A percentile compares a stretch with the other conserved stretches of the same genome.
phyloP scores from a whole-genome alignment of 2,888 invertebrate genomes.

The Anthoptus insignis region DNA sequence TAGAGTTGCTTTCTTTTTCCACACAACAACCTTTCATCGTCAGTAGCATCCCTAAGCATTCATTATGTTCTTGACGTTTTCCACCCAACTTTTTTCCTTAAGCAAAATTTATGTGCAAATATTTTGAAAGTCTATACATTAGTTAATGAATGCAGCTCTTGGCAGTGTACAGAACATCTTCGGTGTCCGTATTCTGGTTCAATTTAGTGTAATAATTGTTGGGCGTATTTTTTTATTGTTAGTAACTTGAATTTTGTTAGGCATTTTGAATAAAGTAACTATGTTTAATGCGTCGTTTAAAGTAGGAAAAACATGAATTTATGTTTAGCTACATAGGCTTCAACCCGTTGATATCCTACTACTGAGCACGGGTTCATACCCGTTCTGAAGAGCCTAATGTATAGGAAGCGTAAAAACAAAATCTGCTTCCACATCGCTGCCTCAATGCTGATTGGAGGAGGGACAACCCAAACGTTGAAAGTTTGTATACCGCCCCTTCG shows the following conservation, averaged over 20 bases:
- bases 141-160: constrained; percentile 85
- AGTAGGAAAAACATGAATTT: too few relatives aligned
- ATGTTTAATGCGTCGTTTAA: too few relatives aligned
- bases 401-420: too few relatives aligned
- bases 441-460: too few relatives aligned
- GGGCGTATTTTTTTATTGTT: background rate
- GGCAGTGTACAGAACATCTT: constrained; percentile 71
- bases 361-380: too few relatives aligned
- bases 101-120: constrained; percentile 83
- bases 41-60: constrained; percentile 48
- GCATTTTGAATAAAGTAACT: background rate
- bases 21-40: background rate
- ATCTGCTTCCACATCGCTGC: too few relatives aligned
- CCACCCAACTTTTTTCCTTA: constrained; percentile 66
- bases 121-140: constrained; percentile 85
- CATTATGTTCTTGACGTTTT: constrained; percentile 60
- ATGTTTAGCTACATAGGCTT: too few relatives aligned
- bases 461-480: too few relatives aligned
- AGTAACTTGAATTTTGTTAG: background rate
- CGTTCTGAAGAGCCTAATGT: too few relatives aligned
- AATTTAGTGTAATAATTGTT: background rate
- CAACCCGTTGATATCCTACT: too few relatives aligned
- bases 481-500: too few relatives aligned
- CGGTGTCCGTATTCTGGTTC: constrained; percentile 64
- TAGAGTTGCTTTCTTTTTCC: background rate